These are phyloP conservation scores for Brachionus plicatilis DNA, from an alignment of 1,140 invertebrate species.

Conservation along the genomic window DNA sequence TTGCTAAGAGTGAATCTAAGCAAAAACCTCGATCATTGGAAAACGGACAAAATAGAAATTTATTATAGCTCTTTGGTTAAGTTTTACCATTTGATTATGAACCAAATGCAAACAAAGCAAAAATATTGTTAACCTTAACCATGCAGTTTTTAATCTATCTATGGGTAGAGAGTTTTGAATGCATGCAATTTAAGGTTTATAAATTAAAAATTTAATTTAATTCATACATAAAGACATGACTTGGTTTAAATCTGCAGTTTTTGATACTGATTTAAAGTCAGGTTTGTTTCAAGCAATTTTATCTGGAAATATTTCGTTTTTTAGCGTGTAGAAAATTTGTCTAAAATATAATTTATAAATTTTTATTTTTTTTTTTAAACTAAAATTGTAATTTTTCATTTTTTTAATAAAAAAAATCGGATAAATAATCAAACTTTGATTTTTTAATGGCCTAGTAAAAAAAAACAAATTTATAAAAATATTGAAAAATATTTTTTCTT, in stretches of 20 bases:
- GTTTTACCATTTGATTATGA: not conserved
- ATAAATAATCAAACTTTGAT: too few relatives aligned
- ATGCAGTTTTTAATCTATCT: slow-evolving; percentile 12
- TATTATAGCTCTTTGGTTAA: slow-evolving; percentile 8
- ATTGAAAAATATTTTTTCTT: too few relatives aligned
- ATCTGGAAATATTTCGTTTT: not conserved
- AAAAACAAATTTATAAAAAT: too few relatives aligned
- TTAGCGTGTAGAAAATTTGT: not conserved
- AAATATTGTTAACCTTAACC: not conserved
- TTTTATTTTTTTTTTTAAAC: too few relatives aligned
- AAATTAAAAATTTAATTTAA: not conserved
- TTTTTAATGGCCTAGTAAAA: too few relatives aligned
- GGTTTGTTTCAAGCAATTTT: not conserved
- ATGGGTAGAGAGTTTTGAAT: not conserved
- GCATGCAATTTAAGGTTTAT: slow-evolving; percentile 2
- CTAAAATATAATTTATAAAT: too few relatives aligned
- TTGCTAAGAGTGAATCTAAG: not conserved
- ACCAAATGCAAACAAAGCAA: not conserved
- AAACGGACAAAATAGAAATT: slow-evolving; percentile 25
- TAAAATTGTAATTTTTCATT: too few relatives aligned
- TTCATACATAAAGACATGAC: not conserved
- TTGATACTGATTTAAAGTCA: not conserved
- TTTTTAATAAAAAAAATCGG: too few relatives aligned
- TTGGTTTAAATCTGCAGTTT: not conserved
- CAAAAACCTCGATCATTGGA: slow-evolving; percentile 1